Base-by-base conservation (phyloP, 2,888 invertebrate genomes). In the Elysia crispata region DNA sequence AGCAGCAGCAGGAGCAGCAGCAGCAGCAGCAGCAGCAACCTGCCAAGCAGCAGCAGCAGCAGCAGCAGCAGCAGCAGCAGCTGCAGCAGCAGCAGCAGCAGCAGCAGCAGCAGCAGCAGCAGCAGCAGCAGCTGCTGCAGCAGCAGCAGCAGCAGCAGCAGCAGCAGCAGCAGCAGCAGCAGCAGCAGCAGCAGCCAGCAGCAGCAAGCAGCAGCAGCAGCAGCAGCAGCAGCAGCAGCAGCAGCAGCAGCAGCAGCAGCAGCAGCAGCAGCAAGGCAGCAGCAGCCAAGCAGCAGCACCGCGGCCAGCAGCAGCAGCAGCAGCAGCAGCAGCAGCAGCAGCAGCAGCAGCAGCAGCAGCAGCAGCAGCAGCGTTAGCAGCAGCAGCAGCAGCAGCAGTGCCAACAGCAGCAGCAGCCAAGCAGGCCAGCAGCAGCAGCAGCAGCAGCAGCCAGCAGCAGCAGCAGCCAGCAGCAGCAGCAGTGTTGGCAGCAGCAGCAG, bases 81-180 rank as follows among this genome's bases (percentile, higher is more conserved):
- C n/a, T n/a, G n/a, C 54, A 54, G 54, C 25, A 64, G 64, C 11
- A 64, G 64, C 25, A 64, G 64, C 11, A 64, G 64, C 25, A 64
- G 23, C 25, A 64, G 64, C 11, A 64, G 64, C 25, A 64, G 23
- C 25, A 64, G 64, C 11, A 64, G 64, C 25, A 64, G 64, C 23
- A 64, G 64, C 23, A 64, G 64, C 25, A 64, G 64, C 23, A 64
- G 64, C 23, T 23, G 64, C 23, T 23, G 64, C 23, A 64, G 64
- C 23, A 64, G 64, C 23, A 64, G 64, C 23, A 64, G 64, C 23
- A 64, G 64, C 64, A 64, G 64, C 64, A 64, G 64, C 64, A 64
- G 64, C 64, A 64, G 54, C 54, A 54, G 54, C 54, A 54, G 54
- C 54, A 54, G 54, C 54, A 54, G 54, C 54, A 54, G 54, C 54